Percentiles rank a stretch among this genome's conserved stretches.
phyloP scores from a whole-genome alignment of 2,797 vertebrate species.

The Tadarida brasiliensis region DNA sequence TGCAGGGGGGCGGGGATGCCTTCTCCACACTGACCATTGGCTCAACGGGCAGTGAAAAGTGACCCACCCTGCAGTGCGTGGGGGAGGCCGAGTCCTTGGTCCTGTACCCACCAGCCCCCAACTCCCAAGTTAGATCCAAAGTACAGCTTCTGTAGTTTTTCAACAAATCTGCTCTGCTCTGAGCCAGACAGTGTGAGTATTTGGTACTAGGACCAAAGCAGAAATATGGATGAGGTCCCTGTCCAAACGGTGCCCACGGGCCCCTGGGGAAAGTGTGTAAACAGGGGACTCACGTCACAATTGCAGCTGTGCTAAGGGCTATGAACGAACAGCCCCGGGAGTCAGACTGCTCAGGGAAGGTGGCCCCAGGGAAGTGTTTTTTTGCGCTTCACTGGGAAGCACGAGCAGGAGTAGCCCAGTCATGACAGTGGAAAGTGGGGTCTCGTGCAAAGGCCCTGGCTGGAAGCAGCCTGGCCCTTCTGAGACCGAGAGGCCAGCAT shows the following conservation, averaged over 20 bases:
- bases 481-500: neutral
- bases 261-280: neutral
- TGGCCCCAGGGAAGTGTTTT: too few species aligned
- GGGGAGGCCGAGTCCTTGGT: neutral
- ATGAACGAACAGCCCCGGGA: neutral
- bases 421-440: fast-evolving
- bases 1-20: too few species aligned
- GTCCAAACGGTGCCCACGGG: neutral
- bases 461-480: neutral
- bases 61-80: too few species aligned
- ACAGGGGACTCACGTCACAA: neutral
- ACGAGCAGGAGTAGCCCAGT: neutral
- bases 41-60: neutral
- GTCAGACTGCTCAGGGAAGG: too few species aligned
- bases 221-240: neutral
- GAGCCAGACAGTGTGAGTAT: neutral
- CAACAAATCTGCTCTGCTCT: neutral
- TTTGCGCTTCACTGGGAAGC: neutral
- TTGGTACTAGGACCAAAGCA: neutral
- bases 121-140: neutral
- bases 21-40: neutral
- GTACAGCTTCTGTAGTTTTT: neutral
- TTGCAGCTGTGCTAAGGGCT: neutral
- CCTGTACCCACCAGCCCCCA: neutral
- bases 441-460: too few species aligned